Evolutionary conservation across 2,888 invertebrate species (phyloP).

Genomic region (Andrena hattorfiana): DNA sequence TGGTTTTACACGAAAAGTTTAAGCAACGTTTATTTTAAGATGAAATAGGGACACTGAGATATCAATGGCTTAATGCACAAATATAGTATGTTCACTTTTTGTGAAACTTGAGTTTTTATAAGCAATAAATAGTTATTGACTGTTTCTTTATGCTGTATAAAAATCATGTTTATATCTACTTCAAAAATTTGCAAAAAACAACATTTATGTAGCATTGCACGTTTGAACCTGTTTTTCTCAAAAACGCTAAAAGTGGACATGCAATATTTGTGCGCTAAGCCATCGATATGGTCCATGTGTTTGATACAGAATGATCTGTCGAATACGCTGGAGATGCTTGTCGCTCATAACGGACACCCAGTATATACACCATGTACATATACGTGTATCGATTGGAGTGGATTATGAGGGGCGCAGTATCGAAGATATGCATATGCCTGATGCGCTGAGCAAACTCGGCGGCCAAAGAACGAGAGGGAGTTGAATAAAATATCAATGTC

Average conservation of each 20-base stretch:
- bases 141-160: too few species aligned
- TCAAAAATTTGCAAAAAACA: too few species aligned
- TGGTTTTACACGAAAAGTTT: neutral
- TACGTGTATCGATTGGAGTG: slow-evolving; percentile 46
- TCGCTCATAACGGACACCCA: neutral
- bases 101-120: too few species aligned
- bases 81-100: too few species aligned
- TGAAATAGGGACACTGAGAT: neutral
- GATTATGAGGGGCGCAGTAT: slow-evolving; percentile 32
- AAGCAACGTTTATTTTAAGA: neutral
- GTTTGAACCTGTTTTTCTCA: too few species aligned
- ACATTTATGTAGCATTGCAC: too few species aligned
- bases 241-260: too few species aligned
- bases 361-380: slow-evolving; percentile 15
- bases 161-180: too few species aligned
- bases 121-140: too few species aligned
- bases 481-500: slow-evolving; percentile 55
- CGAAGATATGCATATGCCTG: slow-evolving; percentile 12
- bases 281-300: neutral
- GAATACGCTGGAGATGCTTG: neutral
- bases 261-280: neutral
- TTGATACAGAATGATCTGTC: neutral
- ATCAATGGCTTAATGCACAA: too few species aligned
- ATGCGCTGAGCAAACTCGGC: slow-evolving; percentile 18
- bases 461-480: slow-evolving; percentile 29